These are phyloP conservation scores for Fregata magnificens DNA, from an alignment of 2,113 vertebrate genomes.

Conservation along the genomic window DNA sequence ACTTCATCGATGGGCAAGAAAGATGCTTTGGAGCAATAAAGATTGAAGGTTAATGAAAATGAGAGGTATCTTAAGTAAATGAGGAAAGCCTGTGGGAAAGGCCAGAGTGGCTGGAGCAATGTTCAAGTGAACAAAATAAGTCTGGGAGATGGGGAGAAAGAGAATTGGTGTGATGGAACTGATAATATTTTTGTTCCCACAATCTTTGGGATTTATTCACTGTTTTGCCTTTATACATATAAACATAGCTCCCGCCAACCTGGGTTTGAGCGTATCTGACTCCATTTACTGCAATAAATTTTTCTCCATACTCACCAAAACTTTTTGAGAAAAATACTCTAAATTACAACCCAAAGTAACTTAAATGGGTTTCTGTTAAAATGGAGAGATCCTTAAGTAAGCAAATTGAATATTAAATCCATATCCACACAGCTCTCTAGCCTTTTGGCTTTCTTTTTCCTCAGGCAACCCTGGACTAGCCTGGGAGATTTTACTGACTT, in stretches of 20 bases:
- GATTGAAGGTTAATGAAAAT: not conserved
- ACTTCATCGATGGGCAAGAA: not conserved
- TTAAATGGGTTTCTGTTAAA: not conserved
- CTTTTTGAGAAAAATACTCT: not conserved
- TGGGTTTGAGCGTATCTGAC: not conserved
- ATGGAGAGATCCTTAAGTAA: not conserved
- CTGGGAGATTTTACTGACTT: constrained; percentile 31
- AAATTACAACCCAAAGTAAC: not conserved
- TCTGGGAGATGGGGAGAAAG: not conserved
- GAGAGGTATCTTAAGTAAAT: not conserved
- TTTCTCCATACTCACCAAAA: not conserved
- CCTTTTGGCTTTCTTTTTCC: not conserved
- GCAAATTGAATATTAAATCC: not conserved
- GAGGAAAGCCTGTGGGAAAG: not conserved
- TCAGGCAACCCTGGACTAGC: not conserved
- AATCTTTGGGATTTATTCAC: not conserved
- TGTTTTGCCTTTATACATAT: not conserved
- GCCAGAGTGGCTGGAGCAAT: not conserved
- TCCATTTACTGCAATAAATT: not conserved
- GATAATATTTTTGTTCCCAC: not conserved
- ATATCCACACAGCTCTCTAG: not conserved
- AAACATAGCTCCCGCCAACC: not conserved
- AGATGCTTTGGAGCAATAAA: not conserved
- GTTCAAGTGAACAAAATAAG: not conserved
- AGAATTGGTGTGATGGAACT: not conserved